Evolutionary conservation across 1,140 invertebrate genomes (phyloP).

Genomic region (Bombus polaris): DNA sequence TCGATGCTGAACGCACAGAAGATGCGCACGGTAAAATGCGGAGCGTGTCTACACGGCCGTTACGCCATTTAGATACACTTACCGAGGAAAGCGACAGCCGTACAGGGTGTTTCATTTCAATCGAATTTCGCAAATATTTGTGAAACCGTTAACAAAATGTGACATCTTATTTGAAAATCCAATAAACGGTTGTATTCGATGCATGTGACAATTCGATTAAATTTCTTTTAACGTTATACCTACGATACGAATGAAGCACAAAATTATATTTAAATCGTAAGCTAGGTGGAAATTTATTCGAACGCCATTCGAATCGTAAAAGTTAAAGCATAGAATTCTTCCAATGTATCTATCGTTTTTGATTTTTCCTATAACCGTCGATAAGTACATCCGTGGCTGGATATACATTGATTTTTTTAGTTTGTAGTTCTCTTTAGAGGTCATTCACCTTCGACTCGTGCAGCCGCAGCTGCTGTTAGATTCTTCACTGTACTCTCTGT

Average conservation of each 20-base stretch:
- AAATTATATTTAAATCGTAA: no score
- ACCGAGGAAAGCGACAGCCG: neutral
- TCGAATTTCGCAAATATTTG: neutral
- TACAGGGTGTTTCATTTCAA: neutral
- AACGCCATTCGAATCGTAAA: neutral
- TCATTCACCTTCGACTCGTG: conserved; percentile 49
- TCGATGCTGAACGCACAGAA: neutral
- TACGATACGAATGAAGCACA: neutral
- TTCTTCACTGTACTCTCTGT: conserved; percentile 43
- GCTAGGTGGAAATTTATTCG: neutral
- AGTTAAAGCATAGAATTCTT: neutral
- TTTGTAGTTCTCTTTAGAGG: conserved; percentile 42
- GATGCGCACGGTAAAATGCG: neutral
- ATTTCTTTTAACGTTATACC: neutral
- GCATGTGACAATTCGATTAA: neutral
- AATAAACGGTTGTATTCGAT: neutral
- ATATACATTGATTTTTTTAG: conserved; percentile 26
- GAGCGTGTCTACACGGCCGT: neutral
- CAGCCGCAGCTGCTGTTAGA: conserved; percentile 41
- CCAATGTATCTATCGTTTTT: neutral
- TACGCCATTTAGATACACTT: neutral
- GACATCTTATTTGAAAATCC: neutral
- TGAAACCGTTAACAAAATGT: neutral
- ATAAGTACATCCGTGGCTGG: conserved; percentile 2
- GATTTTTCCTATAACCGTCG: neutral